These are phyloP conservation scores for Chaetodon trifasciatus DNA, from an alignment of 2,797 vertebrate species.

Conservation along the genomic window DNA sequence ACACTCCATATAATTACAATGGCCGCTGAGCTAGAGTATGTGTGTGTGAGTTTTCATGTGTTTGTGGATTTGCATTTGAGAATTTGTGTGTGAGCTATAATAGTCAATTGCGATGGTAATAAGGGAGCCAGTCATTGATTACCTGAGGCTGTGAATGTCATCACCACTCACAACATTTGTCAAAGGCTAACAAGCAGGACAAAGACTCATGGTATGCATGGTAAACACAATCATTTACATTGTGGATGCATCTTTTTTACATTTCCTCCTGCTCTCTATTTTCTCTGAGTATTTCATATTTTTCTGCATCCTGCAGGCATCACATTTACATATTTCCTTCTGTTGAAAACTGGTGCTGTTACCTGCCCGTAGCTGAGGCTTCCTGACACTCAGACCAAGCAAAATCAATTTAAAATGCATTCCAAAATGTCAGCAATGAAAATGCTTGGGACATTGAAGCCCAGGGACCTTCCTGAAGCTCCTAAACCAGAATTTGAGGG, in stretches of 20 bases:
- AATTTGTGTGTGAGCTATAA: conserved; percentile 29
- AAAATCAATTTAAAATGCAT: conserved; percentile 31
- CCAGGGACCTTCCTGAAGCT: conserved; percentile 13
- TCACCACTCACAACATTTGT: conserved; percentile 49
- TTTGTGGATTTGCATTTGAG: conserved; percentile 29
- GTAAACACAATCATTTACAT: conserved; percentile 59
- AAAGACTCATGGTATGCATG: conserved; percentile 38
- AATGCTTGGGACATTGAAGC: conserved; percentile 16
- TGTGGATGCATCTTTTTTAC: conserved; percentile 26
- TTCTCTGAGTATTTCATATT: conserved; percentile 12
- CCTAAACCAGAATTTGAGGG: conserved; percentile 14
- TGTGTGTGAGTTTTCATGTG: neutral
- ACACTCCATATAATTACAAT: conserved; percentile 60
- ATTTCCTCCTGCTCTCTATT: conserved; percentile 19
- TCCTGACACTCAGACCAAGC: neutral
- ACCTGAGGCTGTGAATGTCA: conserved; percentile 60
- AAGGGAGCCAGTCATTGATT: conserved; percentile 65
- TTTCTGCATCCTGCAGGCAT: conserved; percentile 11
- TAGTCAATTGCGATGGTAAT: conserved; percentile 53
- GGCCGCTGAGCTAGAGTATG: conserved; percentile 16
- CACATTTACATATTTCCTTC: conserved; percentile 27
- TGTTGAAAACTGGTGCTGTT: conserved; percentile 14
- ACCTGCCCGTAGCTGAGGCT: neutral
- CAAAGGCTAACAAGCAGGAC: conserved; percentile 61
- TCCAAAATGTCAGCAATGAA: conserved; percentile 31